Evolutionary conservation across 2,797 vertebrate genomes (phyloP).

Genomic region (Coccyzus lansbergi): DNA sequence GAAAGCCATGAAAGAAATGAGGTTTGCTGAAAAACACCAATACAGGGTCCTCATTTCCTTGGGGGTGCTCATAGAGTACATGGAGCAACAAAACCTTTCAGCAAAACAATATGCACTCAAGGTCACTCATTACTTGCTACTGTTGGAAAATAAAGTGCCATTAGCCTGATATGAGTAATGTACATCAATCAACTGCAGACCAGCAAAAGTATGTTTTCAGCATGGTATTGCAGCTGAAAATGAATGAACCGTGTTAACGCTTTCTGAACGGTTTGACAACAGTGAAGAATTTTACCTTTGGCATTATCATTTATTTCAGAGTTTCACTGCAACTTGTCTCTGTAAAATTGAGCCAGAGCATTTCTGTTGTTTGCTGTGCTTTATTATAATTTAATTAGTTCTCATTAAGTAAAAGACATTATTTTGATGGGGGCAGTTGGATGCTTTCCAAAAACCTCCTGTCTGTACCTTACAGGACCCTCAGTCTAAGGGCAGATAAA

Average conservation of each 20-base stretch:
- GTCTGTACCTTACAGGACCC: background rate
- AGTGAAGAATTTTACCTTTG: conserved; percentile 70
- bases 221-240: conserved; percentile 70
- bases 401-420: background rate
- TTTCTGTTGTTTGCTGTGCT: background rate
- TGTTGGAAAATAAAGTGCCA: conserved; percentile 85
- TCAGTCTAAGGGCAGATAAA: background rate
- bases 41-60: conserved; percentile 92
- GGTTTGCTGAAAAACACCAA: conserved; percentile 88
- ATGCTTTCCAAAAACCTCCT: background rate
- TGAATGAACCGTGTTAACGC: conserved; percentile 74
- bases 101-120: conserved; percentile 82
- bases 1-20: conserved; percentile 90
- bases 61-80: conserved; percentile 82
- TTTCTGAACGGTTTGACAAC: conserved; percentile 73
- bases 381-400: background rate
- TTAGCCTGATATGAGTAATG: conserved; percentile 82
- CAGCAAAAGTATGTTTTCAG: conserved; percentile 76
- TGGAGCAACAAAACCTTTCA: conserved; percentile 78
- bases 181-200: conserved; percentile 80
- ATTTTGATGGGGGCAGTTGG: background rate
- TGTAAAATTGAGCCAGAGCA: conserved; percentile 14
- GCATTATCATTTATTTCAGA: conserved; percentile 66
- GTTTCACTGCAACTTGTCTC: conserved; percentile 49
- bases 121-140: conserved; percentile 85